Evolutionary conservation across 2,888 invertebrate species (phyloP), one percentile per base, ranked within the genome.

Genomic region (Sycophila texana): DNA sequence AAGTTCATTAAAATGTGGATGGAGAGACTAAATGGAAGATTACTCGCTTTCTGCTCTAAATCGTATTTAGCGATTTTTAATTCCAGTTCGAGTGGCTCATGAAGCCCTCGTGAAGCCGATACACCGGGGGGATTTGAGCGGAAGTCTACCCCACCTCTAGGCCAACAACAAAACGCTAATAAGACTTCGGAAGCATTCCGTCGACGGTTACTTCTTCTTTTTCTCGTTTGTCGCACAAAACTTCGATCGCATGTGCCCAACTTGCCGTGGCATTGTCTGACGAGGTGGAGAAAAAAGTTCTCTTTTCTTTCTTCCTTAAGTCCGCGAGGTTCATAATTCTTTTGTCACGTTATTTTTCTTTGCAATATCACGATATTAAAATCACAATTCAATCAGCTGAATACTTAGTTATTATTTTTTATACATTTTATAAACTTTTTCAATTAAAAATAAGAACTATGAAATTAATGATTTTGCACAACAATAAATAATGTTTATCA

Each of bases 41-140:
- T 26, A 26, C 26, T 26, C 26, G 26, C 3, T 26, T 26, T 1
- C 26, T 26, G 57, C 14, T 58, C 67, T 4, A 87, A 88, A 88
- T 86, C 83, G 84, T 88, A 88, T 89, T 89, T 87, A 88, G 87
- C 84, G 88, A 88, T 89, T 89, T 89, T 89, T 89, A 88, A 89
- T 89, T 88, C 86, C 83, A 84, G 78, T 26, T 26, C 26, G 26
- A 26, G 26, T 26, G 84, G 82, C 84, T 79, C 82, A 79, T 80
- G 66, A 83, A n/a, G 20, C 14, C n/a, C 30, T 14, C 30, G 13
- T 1, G 51, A 66, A 71, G 58, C 61, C 51, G 66, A 77, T 77
- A 71, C 66, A 16, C 26, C 55, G 74, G 26, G 49, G 68, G 67
- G 47, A 68, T 51, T 26, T 30, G 26, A 49, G 57, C 57, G 4